These are phyloP conservation scores for Frankliniella intonsa DNA, from an alignment of 2,888 invertebrate species.

Conservation along the genomic window DNA sequence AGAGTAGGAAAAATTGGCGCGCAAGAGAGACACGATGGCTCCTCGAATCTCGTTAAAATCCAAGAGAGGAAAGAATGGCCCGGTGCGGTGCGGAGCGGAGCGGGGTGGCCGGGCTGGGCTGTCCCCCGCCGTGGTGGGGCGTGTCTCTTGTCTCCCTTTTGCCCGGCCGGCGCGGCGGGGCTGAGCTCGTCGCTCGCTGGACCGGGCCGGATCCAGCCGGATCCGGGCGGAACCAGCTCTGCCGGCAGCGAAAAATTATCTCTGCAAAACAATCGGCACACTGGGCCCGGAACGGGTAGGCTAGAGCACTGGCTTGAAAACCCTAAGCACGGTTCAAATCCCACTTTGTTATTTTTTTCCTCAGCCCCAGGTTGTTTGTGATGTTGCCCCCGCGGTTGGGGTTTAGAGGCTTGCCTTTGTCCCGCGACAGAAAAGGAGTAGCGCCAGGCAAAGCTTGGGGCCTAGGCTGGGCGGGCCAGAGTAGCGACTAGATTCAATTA, in stretches of 20 bases:
- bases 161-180: neutral
- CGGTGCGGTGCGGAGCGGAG: no score
- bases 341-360: no score
- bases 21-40: neutral
- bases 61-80: neutral
- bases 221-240: neutral
- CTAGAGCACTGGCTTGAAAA: no score
- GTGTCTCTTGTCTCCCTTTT: neutral
- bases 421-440: no score
- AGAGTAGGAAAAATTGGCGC: neutral
- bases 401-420: no score
- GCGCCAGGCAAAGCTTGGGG: no score
- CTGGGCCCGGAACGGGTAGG: neutral
- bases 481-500: no score
- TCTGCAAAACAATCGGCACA: conserved; percentile 4
- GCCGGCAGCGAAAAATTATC: conserved; percentile 2
- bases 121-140: neutral
- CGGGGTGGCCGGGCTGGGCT: no score
- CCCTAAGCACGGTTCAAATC: no score
- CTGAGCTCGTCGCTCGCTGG: neutral
- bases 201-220: neutral
- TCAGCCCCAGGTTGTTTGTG: no score
- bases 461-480: no score
- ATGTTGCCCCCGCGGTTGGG: no score
- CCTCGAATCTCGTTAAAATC: conserved; percentile 11